These are phyloP conservation scores for Venustoraphidia nigricollis DNA, from an alignment of 2,888 invertebrate genomes.

Conservation along the genomic window DNA sequence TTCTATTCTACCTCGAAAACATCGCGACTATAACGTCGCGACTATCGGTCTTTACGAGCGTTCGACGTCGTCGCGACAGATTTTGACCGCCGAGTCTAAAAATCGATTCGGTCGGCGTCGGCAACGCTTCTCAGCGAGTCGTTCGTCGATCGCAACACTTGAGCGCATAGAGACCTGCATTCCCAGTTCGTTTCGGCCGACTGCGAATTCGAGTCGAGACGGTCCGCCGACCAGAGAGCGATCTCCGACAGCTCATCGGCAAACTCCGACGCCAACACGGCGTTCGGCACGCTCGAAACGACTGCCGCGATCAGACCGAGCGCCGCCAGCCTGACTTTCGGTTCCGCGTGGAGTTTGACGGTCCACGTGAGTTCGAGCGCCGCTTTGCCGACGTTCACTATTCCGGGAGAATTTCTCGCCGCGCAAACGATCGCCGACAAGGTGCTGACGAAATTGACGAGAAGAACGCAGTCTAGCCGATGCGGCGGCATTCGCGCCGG, in stretches of 20 bases:
- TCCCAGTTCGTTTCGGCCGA: constrained; percentile 49
- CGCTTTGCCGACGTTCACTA: constrained; percentile 51
- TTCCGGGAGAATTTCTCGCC: constrained; percentile 49
- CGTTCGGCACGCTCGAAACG: constrained; percentile 41
- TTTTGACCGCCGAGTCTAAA: background rate
- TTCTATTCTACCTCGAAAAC: no score
- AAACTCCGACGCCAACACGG: constrained; percentile 41
- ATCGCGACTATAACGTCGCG: no score
- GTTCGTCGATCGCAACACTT: constrained; percentile 39
- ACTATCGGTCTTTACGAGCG: no score
- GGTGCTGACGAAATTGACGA: constrained; percentile 54
- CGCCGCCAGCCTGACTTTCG: constrained; percentile 46
- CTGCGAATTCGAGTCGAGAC: constrained; percentile 36
- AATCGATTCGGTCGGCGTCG: background rate
- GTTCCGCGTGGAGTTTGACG: constrained; percentile 48
- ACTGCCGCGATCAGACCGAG: constrained; percentile 52
- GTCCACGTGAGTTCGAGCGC: constrained; percentile 50
- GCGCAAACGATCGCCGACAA: constrained; percentile 48
- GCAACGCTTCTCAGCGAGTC: background rate
- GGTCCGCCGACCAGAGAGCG: constrained; percentile 47
- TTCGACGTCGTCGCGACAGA: no score
- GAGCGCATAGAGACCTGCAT: constrained; percentile 43
- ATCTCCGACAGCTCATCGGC: constrained; percentile 46
- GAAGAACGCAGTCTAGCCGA: constrained; percentile 47
- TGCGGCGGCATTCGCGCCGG: constrained; percentile 37